Evolutionary conservation across 2,113 vertebrate genomes (phyloP), one percentile per base, ranked within the genome.

Genomic region (Podarcis raffonei): DNA sequence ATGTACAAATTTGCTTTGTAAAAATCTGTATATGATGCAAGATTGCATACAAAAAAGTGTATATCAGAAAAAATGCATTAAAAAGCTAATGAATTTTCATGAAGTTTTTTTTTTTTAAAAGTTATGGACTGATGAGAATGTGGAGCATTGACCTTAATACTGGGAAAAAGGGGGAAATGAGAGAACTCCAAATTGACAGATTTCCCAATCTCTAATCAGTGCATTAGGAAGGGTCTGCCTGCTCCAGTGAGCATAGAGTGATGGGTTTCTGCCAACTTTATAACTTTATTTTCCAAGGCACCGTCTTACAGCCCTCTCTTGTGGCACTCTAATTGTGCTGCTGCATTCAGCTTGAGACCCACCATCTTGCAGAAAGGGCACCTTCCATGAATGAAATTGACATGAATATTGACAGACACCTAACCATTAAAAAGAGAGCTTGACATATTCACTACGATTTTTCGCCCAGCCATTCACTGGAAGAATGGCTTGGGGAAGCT

Each of bases 401-500:
- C 62, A 53, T 77, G 62, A 77, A 32, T 88, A 68, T 78, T 48
- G 81, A 88, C 32, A n/a, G 12, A 15, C 23, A 35, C 32, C 62
- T 39, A 35, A 35, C 84, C 48, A 66, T 87, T 87, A 65, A 66
- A 74, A 42, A 42, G 68, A 76, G 59, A 66, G 62, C 25, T n/a
- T 88, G 81, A 88, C 71, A 53, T 59, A 59, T 77, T 53, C 37
- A 23, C 5, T 9, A 25, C 9, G 6, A 25, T 23, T 35, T 76
- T 88, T 23, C 32, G 4, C 30, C 65, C 30, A 22, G 69, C 83
- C 0, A 0, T 0, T 18, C 9, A 69, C 42, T 86, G 39, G 1
- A 53, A 27, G 72, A 75, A 4, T 59, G 72, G 77, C 85, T 35
- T 84, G 6, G 80, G 86, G 90, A 85, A 75, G 59, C 37, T 2